Base-by-base conservation (phyloP, 2,888 invertebrate genomes). In the Drosophila meridionalis region DNA sequence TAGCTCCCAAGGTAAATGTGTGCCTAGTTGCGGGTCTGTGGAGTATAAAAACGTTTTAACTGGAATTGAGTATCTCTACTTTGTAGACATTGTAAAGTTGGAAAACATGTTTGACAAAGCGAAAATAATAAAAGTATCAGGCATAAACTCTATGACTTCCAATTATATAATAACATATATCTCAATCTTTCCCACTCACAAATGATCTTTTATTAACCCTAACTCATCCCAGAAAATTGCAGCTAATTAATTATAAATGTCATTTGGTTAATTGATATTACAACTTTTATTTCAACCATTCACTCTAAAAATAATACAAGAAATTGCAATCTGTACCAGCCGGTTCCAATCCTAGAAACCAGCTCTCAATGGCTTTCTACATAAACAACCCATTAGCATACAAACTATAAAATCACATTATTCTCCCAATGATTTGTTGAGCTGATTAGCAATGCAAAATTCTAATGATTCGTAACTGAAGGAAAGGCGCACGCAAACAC, bases 1-100 rank as follows among this genome's bases (percentile, higher is more conserved):
- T 48, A 28, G 64, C 45, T 58, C 68, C 55, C 67, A 60, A 69
- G 67, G 69, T 60, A 80, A 76, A 70, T 63, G 72, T 65, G 61
- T 69, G 40, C 64, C 12, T 56, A 72, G 52, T 48, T 64, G 50
- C 6, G 36, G 38, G 50, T 63, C 52, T 61, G 53, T 43, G 40
- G 43, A 64, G 60, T 61, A 76, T 63, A 2, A 61, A 77, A 74
- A 42, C 61, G 48, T 69, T 80, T 80, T 72, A 61, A 40, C 71
- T 47, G 32, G 58, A 74, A 75, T 52, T 60, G 59, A 50, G 60
- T 36, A 20, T 47, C 9, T 60, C 38, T 60, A 32, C 36, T 48
- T 30, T 56, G 45, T 43, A 28, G 14, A 63, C 36, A 69, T 28
- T 36, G 20, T 34, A 45, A 12, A 50, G 28, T 57, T 52, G 3